Evolutionary conservation across 2,113 vertebrate species (phyloP), one percentile per base, ranked within the genome.

Genomic region (Psilopsiagon aurifrons): DNA sequence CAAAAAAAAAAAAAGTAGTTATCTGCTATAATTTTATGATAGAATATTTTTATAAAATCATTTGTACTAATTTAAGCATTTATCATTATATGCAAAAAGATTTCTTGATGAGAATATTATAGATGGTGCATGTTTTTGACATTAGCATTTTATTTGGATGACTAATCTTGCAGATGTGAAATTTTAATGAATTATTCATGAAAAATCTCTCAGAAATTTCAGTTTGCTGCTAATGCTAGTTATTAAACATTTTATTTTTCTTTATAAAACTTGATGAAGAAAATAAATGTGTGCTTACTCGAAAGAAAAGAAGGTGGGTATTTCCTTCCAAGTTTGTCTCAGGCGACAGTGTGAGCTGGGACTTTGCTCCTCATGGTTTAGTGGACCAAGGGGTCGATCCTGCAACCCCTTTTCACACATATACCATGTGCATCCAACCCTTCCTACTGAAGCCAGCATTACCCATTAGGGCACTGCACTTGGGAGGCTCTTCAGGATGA

Each of bases 121-220:
- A 98, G 98, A 98, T 91, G 95, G 97, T 98, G 97, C 97, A 90
- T 98, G 97, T 98, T 98, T 98, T 98, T 98, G 98, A 98, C 98
- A 98, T 98, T 98, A 98, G 98, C 98, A 98, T 98, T 98, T 98
- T 98, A 98, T 98, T 98, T 98, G 98, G 98, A 98, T 98, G 98
- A 98, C 98, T 98, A 98, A 98, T 98, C 98, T 98, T 98, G 98
- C 98, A 98, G 98, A 98, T 98, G 98, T 98, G 98, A 98, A 97
- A 97, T 97, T 97, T 97, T 87, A 96, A 98, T 98, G 98, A 98
- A 98, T 98, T 98, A 98, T 98, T 98, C 98, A 98, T 98, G 98
- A 97, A 97, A 96, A 97, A 97, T 95, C 97, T 98, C 97, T 98
- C 97, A 97, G 97, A 98, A 98, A 98, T 97, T 98, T 98, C 96